Conservation (phyloP, 2,888 invertebrate species). For the Hydropsyche betteni region DNA sequence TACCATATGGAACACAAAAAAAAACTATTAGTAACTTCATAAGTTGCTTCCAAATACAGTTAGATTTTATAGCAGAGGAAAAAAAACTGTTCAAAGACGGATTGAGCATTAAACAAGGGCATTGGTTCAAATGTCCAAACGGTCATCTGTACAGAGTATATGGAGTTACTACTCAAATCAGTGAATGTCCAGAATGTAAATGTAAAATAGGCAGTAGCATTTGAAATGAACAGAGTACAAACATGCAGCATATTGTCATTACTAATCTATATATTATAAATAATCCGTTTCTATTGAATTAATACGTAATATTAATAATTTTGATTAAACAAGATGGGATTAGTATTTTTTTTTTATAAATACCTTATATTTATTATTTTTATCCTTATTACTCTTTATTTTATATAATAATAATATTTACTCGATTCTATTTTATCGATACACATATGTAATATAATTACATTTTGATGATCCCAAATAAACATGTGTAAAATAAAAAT, state of each 20-base stretch:
- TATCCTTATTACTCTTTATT: no score
- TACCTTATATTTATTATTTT: no score
- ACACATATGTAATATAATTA: no score
- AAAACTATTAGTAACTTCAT: not conserved
- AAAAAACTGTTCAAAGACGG: slow-evolving; percentile 64
- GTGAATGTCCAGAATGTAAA: slow-evolving; percentile 68
- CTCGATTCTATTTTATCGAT: no score
- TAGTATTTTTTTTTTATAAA: no score
- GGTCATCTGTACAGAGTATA: slow-evolving; percentile 75
- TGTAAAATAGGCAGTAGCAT: slow-evolving; percentile 68
- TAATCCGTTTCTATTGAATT: not conserved
- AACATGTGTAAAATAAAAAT: no score
- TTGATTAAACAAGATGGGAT: no score
- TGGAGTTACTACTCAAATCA: slow-evolving; percentile 69
- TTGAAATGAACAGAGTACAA: slow-evolving; percentile 67
- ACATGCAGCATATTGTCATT: slow-evolving; percentile 62
- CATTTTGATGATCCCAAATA: no score
- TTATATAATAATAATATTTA: no score
- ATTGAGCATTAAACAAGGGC: slow-evolving; percentile 66
- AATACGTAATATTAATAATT: no score
- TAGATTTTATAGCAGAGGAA: not conserved
- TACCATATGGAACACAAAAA: not conserved
- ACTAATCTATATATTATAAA: no score
- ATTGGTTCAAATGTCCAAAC: slow-evolving; percentile 78
- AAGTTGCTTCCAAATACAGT: no score